Evolutionary conservation across 2,888 invertebrate genomes (phyloP).

Genomic region (Tanaodytes sp.): DNA sequence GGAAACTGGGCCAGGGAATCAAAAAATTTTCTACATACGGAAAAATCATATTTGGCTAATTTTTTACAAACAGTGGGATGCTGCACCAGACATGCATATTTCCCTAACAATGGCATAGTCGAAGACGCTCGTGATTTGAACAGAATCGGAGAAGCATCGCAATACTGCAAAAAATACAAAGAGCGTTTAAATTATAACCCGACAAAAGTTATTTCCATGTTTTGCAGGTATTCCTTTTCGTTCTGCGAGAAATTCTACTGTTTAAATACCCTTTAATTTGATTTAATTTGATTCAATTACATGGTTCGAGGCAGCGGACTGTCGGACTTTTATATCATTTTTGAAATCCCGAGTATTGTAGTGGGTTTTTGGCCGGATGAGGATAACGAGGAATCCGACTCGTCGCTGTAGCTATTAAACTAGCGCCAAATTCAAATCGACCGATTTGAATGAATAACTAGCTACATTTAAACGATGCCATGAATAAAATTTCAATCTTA

Average conservation of each 20-base stretch:
- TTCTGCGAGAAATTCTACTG: too few species aligned
- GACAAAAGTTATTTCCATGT: neutral
- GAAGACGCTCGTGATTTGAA: too few species aligned
- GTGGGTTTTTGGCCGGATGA: conserved; percentile 34
- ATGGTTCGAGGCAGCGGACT: neutral
- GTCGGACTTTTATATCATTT: conserved; percentile 27
- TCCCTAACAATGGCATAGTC: too few species aligned
- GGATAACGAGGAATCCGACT: conserved; percentile 38
- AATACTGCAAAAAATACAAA: too few species aligned
- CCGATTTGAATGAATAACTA: conserved; percentile 72
- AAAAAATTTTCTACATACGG: conserved; percentile 11
- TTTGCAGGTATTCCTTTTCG: too few species aligned
- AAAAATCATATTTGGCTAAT: conserved; percentile 21
- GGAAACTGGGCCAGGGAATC: conserved; percentile 27
- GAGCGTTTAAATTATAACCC: too few species aligned
- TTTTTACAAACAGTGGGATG: conserved; percentile 21
- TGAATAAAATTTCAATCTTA: conserved; percentile 73
- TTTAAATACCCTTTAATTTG: too few species aligned
- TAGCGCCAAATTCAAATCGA: conserved; percentile 56
- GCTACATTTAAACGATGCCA: conserved; percentile 71
- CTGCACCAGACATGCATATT: too few species aligned
- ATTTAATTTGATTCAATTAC: neutral
- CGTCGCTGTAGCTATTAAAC: conserved; percentile 56
- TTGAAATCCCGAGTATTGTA: conserved; percentile 25
- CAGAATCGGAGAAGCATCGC: too few species aligned